Base-by-base conservation (phyloP, 2,113 vertebrate genomes). In the Chlorocebus sabaeus region DNA sequence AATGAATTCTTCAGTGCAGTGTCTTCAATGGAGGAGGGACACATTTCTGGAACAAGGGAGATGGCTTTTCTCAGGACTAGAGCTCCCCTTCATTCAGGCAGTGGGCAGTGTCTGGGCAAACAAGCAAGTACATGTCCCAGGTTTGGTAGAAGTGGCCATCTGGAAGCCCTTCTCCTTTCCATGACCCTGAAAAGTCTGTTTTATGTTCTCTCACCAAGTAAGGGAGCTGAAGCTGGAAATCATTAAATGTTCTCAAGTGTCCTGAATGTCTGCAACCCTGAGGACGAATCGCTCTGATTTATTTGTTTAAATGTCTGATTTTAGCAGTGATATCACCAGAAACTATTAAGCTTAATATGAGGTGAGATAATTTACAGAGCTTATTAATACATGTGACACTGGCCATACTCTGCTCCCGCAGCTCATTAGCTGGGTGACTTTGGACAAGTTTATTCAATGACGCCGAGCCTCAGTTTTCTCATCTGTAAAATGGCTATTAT, bases 321-420 rank as follows among this genome's bases (percentile, higher is more conserved):
- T 95, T 89, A 97, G 90, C 61, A 92, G 32, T 98, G 96, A 97
- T 95, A 96, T 98, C 97, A 98, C 64, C 89, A 94, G 89, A 87
- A 96, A 67, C 32, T 94, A 93, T 94, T 97, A 95, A 85, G 85
- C 59, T 80, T 97, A 96, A 93, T 97, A 82, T 52, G 90, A 94
- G 94, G 97, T 97, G 97, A 98, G 92, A 79, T 97, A 72, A 97
- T 96, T 97, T 97, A 97, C 78, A 93, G 57, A 50, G 67, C 35
- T 97, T 92, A 88, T 93, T 97, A 96, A 92, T 35, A 93, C 38
- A 92, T 75, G 78, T 75, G 96, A 89, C 93, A 85, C 64, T 79
- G n/a, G 45, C 75, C 61, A 25, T 11, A 87, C 32, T 72, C 50
- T 81, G 80, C 23, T 89, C 64, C 55, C 79, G 40, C 48, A 85